Evolutionary conservation across 2,888 invertebrate genomes (phyloP).

Genomic region (Lapara coniferarum): DNA sequence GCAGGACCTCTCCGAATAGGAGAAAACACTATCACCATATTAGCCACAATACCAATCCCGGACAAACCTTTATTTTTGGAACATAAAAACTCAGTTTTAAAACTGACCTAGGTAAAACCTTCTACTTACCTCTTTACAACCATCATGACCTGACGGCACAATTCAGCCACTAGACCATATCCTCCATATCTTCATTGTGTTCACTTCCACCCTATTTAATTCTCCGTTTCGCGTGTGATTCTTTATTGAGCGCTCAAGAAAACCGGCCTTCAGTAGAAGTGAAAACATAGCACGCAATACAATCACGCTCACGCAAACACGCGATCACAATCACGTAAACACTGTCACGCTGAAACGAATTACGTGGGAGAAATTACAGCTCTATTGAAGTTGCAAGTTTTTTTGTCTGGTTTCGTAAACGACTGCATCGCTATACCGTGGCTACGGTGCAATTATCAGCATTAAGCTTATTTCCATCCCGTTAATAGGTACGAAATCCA

Average conservation of each 20-base stretch:
- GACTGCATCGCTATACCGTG: neutral
- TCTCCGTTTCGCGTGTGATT: constrained; percentile 34
- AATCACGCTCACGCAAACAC: constrained; percentile 64
- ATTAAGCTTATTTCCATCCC: too few relatives aligned
- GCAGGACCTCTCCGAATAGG: too few relatives aligned
- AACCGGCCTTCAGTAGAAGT: constrained; percentile 61
- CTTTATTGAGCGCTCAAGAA: constrained; percentile 77
- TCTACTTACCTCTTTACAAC: too few relatives aligned
- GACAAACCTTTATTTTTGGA: too few relatives aligned
- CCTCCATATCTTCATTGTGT: neutral
- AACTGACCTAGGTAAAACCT: too few relatives aligned
- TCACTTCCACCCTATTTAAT: neutral
- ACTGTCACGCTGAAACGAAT: constrained; percentile 31
- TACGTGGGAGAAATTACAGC: constrained; percentile 17
- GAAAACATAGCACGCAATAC: constrained; percentile 72
- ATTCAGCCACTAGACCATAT: too few relatives aligned
- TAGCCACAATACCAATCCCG: too few relatives aligned
- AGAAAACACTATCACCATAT: too few relatives aligned
- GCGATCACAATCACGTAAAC: constrained; percentile 61
- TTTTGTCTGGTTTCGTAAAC: neutral
- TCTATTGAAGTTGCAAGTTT: constrained; percentile 8
- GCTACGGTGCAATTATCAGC: too few relatives aligned
- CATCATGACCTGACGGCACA: too few relatives aligned
- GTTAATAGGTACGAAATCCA: too few relatives aligned
- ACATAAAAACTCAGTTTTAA: too few relatives aligned